Evolutionary conservation across 2,113 vertebrate species (phyloP).

Genomic region (Indicator maculatus): DNA sequence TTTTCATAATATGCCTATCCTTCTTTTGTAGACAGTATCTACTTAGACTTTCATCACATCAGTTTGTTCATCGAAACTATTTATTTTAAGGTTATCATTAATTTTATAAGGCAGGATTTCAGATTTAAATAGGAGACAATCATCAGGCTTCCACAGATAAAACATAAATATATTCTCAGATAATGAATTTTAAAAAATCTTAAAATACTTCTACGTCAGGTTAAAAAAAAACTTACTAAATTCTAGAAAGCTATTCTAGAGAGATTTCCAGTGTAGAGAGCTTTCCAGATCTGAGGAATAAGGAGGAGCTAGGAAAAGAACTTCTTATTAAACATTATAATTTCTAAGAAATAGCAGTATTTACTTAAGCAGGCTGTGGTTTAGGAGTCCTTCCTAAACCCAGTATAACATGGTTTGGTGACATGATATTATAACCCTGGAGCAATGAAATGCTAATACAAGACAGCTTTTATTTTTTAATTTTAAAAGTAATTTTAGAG

Average conservation of each 20-base stretch:
- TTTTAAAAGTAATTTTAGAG: neutral
- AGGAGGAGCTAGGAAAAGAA: neutral
- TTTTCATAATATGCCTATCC: neutral
- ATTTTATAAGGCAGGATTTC: neutral
- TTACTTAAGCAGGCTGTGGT: neutral
- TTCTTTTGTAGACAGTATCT: neutral
- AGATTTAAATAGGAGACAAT: neutral
- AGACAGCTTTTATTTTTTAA: neutral
- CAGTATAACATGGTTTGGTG: neutral
- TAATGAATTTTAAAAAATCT: neutral
- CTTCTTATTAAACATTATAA: neutral
- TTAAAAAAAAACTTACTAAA: neutral
- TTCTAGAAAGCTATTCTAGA: neutral
- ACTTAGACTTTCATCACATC: neutral
- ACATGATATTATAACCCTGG: neutral
- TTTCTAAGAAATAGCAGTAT: neutral
- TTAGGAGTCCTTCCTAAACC: neutral
- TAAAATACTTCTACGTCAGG: neutral
- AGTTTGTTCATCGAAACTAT: neutral
- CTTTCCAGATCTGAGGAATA: neutral
- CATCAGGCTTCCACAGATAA: neutral
- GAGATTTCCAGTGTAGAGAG: neutral
- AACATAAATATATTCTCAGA: neutral
- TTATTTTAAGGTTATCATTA: neutral
- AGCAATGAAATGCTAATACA: neutral